These are phyloP conservation scores for Hydrotaea cyrtoneurina DNA, from an alignment of 2,888 invertebrate species.

Conservation along the genomic window DNA sequence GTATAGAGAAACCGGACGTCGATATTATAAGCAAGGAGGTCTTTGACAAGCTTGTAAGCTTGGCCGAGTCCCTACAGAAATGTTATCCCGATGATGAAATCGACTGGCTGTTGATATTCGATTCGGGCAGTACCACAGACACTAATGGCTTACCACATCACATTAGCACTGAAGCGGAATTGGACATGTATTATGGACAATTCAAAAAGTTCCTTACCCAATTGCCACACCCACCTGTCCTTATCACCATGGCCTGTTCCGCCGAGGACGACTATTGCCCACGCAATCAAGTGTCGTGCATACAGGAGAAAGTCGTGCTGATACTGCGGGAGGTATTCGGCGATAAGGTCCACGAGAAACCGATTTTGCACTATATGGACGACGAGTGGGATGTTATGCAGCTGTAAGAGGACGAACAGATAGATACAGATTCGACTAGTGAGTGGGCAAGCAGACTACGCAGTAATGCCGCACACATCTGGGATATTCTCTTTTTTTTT, in stretches of 20 bases:
- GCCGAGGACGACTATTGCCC: slow-evolving; percentile 95
- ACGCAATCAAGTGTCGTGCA: slow-evolving; percentile 88
- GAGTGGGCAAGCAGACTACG: background rate
- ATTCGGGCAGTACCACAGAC: slow-evolving; percentile 94
- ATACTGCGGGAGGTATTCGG: slow-evolving; percentile 81
- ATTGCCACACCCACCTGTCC: slow-evolving; percentile 84
- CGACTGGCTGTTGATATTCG: slow-evolving; percentile 90
- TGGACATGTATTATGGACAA: slow-evolving; percentile 83
- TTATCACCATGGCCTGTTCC: slow-evolving; percentile 90
- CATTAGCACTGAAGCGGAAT: slow-evolving; percentile 86
- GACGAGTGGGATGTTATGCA: slow-evolving; percentile 80
- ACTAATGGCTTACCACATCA: slow-evolving; percentile 92
- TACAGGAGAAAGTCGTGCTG: slow-evolving; percentile 86
- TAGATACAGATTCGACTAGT: background rate
- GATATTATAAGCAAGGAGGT: slow-evolving; percentile 74
- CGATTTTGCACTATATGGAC: slow-evolving; percentile 78
- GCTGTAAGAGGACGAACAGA: slow-evolving; percentile 70
- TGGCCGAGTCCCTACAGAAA: slow-evolving; percentile 82
- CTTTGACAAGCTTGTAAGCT: slow-evolving; percentile 78
- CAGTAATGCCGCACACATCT: background rate
- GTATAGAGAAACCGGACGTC: slow-evolving; percentile 70
- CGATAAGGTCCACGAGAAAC: slow-evolving; percentile 75
- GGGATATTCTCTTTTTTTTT: slow-evolving; percentile 44
- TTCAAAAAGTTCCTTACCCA: slow-evolving; percentile 83
- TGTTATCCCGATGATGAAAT: slow-evolving; percentile 85